Percentiles rank a stretch among this genome's conserved stretches.
Evolutionary conservation across 1,140 invertebrate species (phyloP).

Genomic region (Rhopalosiphum padi): DNA sequence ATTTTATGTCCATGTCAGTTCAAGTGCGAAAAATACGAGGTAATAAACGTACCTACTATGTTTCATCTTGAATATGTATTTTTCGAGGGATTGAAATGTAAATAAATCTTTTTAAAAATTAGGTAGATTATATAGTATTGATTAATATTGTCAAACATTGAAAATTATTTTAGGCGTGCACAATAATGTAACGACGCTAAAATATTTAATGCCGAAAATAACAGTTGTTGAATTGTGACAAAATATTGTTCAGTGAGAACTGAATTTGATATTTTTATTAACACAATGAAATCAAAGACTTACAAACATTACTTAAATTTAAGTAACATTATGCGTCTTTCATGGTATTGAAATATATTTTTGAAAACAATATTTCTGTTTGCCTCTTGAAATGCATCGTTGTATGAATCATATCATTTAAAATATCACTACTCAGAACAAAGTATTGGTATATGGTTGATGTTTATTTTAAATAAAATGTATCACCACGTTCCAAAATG

Average conservation of each 20-base stretch:
- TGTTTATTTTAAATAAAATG: constrained; percentile 22
- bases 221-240: too few relatives aligned
- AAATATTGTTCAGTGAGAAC: neutral
- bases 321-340: neutral
- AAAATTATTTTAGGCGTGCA: neutral
- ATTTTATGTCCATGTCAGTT: neutral
- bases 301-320: neutral
- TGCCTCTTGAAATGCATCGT: neutral
- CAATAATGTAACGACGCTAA: too few relatives aligned
- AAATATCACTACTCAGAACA: neutral
- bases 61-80: neutral
- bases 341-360: neutral
- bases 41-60: constrained; percentile 10
- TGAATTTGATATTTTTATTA: neutral
- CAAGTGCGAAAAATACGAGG: neutral
- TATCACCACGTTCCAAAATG: neutral
- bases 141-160: neutral
- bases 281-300: neutral
- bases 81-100: neutral
- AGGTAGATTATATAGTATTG: neutral
- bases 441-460: neutral
- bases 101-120: neutral
- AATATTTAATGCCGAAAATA: neutral
- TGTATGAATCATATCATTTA: neutral
- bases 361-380: neutral